These are phyloP conservation scores for Papilio dardanus DNA, from an alignment of 1,140 invertebrate genomes.

Conservation along the genomic window DNA sequence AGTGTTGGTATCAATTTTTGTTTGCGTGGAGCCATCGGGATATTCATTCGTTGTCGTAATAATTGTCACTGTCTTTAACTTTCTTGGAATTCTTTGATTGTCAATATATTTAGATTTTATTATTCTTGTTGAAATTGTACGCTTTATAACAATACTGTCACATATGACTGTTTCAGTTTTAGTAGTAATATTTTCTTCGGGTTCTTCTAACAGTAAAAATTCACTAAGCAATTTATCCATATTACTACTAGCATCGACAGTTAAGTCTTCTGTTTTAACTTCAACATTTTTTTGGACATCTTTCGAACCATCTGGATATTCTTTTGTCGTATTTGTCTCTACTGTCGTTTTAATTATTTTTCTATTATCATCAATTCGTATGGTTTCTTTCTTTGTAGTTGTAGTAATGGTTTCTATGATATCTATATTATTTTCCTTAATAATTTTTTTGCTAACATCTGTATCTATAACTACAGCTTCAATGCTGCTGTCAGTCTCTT, in stretches of 20 bases:
- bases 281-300: constrained; percentile 76
- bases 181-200: constrained; percentile 67
- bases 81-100: constrained; percentile 57
- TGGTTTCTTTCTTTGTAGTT: constrained; percentile 76
- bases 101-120: constrained; percentile 74
- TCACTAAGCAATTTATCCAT: constrained; percentile 66
- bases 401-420: constrained; percentile 79
- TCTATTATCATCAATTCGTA: constrained; percentile 64
- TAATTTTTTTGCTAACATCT: constrained; percentile 76
- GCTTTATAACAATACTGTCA: constrained; percentile 64
- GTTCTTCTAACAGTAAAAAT: constrained; percentile 56
- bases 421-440: constrained; percentile 73
- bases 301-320: constrained; percentile 75
- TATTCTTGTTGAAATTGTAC: constrained; percentile 65
- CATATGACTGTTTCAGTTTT: constrained; percentile 63
- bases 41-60: constrained; percentile 76
- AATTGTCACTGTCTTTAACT: constrained; percentile 72
- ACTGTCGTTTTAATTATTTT: constrained; percentile 75
- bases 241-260: constrained; percentile 57
- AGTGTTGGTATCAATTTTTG: constrained; percentile 66
- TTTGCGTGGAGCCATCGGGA: constrained; percentile 77
- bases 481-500: constrained; percentile 66
- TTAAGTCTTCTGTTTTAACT: constrained; percentile 73
- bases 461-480: constrained; percentile 79
- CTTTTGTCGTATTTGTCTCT: constrained; percentile 75